Base-by-base conservation (phyloP, 2,888 invertebrate genomes). In the Heliconius sara region DNA sequence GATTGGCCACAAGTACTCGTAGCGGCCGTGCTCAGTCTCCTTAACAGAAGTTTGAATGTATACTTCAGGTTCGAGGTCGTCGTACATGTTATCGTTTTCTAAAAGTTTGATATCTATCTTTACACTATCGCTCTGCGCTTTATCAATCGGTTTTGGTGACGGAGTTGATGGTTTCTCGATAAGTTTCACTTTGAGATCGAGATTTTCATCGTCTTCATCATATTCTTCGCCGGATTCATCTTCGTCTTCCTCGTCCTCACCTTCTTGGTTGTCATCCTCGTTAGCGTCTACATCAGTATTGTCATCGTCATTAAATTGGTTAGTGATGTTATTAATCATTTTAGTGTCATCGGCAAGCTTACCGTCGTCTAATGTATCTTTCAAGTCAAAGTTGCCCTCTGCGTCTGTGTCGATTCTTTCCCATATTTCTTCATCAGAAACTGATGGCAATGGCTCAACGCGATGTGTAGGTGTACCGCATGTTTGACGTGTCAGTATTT, bases 1-100 rank as follows among this genome's bases (percentile, higher is more conserved):
- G 47, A 96, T 94, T 66, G 96, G 96, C 93, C 96, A 95, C 82
- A 96, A 85, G 88, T 96, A 96, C 78, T 92, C 93, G 86, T 96
- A 96, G 83, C 86, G 91, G 76, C 91, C 89, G 85, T 95, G 95
- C 83, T 95, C 89, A 85, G 91, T 86, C 75, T 94, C 89, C 87
- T 91, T 83, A 83, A 93, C 85, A 85, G 92, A 87, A 85, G 92
- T 87, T 88, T 92, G 85, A 52, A 89, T 86, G 80, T 90, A 90
- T 67, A 89, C 87, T 79, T 90, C 89, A 2, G 90, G 86, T 77
- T 92, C 93, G 65, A 90, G 80, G 65, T 90, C 89, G 65, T 91
- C 92, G 77, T 90, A 88, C 70, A 86, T 82, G 72, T 84, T 88
- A 76, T 92, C 91, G 76, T 91, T 90, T 81, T 94, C 94, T 47